Percentiles rank a stretch among this genome's conserved stretches.
phyloP scores from a whole-genome alignment of 2,113 vertebrate species.

The Rattus rattus region DNA sequence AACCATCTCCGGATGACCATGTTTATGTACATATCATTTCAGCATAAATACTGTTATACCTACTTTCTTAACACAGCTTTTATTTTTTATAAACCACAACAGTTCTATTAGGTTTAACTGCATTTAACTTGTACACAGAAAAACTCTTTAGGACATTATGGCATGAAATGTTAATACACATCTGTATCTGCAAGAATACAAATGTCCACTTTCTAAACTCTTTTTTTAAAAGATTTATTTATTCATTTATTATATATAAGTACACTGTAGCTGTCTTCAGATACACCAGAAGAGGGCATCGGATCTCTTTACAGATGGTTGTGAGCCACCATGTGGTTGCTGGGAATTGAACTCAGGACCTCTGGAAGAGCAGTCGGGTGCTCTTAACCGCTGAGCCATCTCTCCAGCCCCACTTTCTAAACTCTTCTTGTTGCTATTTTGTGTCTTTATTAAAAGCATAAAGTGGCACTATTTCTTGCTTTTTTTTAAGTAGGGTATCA shows the following conservation, averaged over 20 bases:
- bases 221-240: not conserved
- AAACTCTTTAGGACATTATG: not conserved
- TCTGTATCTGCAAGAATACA: not conserved
- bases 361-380: too few relatives aligned
- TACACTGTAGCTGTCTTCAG: too few relatives aligned
- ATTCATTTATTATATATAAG: too few relatives aligned
- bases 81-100: constrained; percentile 13
- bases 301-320: too few relatives aligned
- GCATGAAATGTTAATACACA: not conserved
- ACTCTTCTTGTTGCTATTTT: not conserved
- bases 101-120: not conserved
- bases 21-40: constrained; percentile 23
- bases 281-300: too few relatives aligned
- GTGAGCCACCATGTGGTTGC: too few relatives aligned
- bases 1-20: constrained; percentile 3
- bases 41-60: not conserved
- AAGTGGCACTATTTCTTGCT: not conserved
- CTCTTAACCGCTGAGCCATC: too few relatives aligned
- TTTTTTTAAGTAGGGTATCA: not conserved
- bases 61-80: constrained; percentile 50
- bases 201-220: not conserved
- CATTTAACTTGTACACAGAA: not conserved
- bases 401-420: not conserved
- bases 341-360: too few relatives aligned
- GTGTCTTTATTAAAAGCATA: not conserved